Conservation (phyloP, 2,113 vertebrate genomes). For the Myotis brandtii region DNA sequence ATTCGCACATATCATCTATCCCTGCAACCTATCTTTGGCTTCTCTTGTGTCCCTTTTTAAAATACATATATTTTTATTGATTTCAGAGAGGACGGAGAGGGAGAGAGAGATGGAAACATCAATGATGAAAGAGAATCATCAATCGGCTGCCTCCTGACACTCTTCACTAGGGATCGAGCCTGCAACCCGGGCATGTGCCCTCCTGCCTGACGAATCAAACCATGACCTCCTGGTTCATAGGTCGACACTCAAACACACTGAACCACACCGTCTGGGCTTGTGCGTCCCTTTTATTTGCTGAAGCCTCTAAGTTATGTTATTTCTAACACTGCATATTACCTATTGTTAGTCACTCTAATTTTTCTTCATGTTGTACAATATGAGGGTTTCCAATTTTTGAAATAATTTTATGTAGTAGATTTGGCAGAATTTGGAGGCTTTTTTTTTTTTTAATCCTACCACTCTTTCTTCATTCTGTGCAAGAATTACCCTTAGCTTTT, state of each 20-base stretch:
- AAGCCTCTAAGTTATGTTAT: conserved; percentile 48
- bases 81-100: too few species aligned
- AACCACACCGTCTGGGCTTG: not conserved
- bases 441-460: not conserved
- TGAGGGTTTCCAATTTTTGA: conserved; percentile 50
- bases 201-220: too few species aligned
- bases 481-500: conserved; percentile 60
- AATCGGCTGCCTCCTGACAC: too few species aligned
- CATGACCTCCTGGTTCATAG: too few species aligned
- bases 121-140: too few species aligned
- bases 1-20: conserved; percentile 57
- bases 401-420: conserved; percentile 53
- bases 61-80: too few species aligned
- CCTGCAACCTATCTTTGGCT: conserved; percentile 53
- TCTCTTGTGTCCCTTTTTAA: conserved; percentile 50
- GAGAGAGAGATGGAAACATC: too few species aligned
- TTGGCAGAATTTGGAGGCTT: conserved; percentile 41
- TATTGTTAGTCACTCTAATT: conserved; percentile 42
- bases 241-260: too few species aligned
- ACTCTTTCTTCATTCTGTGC: conserved; percentile 41
- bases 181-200: too few species aligned
- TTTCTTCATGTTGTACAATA: conserved; percentile 48
- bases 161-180: too few species aligned
- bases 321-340: conserved; percentile 43
- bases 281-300: conserved; percentile 50